Percentiles rank a stretch among this genome's conserved stretches.
Conservation (phyloP, 2,797 vertebrate genomes). For the Leucoraja ocellata region DNA sequence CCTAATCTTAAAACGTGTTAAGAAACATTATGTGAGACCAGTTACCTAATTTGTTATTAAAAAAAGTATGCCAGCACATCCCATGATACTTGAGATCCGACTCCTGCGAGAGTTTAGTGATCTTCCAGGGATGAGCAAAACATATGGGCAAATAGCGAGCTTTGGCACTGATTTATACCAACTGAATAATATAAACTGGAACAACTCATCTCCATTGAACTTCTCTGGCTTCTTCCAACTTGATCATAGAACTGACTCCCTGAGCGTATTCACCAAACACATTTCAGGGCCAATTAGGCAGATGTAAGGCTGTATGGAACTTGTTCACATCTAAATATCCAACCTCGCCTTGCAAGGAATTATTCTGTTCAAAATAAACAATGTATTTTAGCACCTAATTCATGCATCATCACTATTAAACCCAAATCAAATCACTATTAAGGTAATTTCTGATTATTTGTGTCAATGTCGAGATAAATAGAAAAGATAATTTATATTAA, state of each 20-base stretch:
- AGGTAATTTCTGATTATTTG: not conserved
- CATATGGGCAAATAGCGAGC: conserved; percentile 22
- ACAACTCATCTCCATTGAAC: conserved; percentile 29
- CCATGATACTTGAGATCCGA: not conserved
- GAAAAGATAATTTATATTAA: not conserved
- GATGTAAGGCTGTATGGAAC: not conserved
- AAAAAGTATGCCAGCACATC: not conserved
- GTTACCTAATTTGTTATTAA: not conserved
- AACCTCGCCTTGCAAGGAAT: not conserved
- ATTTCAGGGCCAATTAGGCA: conserved; percentile 19
- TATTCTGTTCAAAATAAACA: not conserved
- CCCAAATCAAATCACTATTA: not conserved
- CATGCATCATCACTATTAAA: not conserved
- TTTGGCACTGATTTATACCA: conserved; percentile 28
- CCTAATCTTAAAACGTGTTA: not conserved
- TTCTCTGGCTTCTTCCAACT: conserved; percentile 2
- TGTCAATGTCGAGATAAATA: not conserved
- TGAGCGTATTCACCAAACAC: conserved; percentile 3
- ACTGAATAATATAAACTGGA: conserved; percentile 17
- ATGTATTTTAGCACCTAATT: not conserved
- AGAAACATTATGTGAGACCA: not conserved
- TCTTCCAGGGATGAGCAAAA: conserved; percentile 27
- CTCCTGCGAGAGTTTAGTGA: not conserved
- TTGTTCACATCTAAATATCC: conserved; percentile 1
- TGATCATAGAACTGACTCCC: conserved; percentile 22